phyloP scores from a whole-genome alignment of 1,140 invertebrate species.

The Drosophila santomea region DNA sequence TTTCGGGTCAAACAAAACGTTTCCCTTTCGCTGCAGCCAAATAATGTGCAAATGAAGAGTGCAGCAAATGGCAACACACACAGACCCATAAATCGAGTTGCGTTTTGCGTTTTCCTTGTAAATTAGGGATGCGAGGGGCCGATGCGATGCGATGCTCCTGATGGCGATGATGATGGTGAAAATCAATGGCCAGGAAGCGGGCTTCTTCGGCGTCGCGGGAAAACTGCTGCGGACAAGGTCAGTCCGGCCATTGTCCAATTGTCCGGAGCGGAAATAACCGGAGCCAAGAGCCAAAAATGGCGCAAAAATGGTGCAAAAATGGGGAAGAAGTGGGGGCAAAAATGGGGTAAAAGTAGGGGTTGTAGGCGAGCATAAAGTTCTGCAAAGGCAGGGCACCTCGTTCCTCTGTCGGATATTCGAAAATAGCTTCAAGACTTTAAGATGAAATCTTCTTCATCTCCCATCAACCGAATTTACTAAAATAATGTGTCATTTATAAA shows the following conservation, averaged over 20 bases:
- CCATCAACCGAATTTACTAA: too few relatives aligned
- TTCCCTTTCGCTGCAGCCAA: constrained; percentile 34
- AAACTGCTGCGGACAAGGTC: constrained; percentile 53
- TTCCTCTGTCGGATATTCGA: constrained; percentile 4
- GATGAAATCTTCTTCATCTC: background rate
- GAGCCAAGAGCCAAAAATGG: constrained; percentile 19
- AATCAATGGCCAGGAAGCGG: constrained; percentile 68
- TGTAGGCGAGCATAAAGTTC: constrained; percentile 16
- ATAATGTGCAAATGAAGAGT: constrained; percentile 50
- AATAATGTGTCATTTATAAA: too few relatives aligned
- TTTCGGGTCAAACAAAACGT: constrained; percentile 42
- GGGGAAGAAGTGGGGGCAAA: too few relatives aligned
- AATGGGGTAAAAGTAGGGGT: background rate
- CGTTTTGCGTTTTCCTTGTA: constrained; percentile 57
- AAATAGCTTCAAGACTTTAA: constrained; percentile 7
- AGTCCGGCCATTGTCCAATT: constrained; percentile 45
- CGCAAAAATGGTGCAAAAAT: too few relatives aligned
- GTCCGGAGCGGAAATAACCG: constrained; percentile 33
- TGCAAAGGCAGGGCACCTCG: constrained; percentile 7
- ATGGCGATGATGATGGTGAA: constrained; percentile 33
- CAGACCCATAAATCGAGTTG: constrained; percentile 62
- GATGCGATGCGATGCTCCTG: background rate
- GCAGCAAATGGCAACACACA: constrained; percentile 6
- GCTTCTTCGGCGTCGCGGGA: constrained; percentile 23
- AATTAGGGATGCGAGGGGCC: constrained; percentile 41